Evolutionary conservation across 1,140 invertebrate genomes (phyloP).

Genomic region (Calosoma granatense): DNA sequence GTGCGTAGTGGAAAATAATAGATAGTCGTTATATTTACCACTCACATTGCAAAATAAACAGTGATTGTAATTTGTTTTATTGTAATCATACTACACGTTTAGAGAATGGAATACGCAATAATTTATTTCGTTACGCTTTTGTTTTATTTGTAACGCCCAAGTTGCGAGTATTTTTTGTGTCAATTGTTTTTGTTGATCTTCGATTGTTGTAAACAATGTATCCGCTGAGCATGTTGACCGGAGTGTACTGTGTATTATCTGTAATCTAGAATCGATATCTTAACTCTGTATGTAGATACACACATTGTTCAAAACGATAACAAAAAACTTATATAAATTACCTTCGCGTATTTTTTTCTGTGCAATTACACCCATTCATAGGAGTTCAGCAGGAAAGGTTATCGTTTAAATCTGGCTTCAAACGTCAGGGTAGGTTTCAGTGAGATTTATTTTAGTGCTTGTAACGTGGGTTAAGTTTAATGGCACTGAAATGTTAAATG

Average conservation of each 20-base stretch:
- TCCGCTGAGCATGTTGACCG: not conserved
- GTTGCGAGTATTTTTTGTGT: too few species aligned
- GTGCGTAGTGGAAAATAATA: too few species aligned
- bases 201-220: constrained; percentile 1
- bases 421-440: not conserved
- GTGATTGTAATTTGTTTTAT: too few species aligned
- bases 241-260: not conserved
- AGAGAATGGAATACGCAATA: too few species aligned
- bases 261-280: not conserved
- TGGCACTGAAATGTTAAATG: too few species aligned
- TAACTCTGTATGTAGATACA: not conserved
- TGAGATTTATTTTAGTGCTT: too few species aligned
- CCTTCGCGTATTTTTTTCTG: not conserved
- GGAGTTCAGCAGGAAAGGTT: not conserved
- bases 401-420: not conserved
- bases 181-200: not conserved
- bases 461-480: too few species aligned
- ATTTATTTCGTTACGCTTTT: too few species aligned
- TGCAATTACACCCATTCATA: not conserved
- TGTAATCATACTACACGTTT: too few species aligned
- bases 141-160: too few species aligned
- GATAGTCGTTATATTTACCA: too few species aligned
- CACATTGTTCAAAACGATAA: not conserved
- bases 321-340: not conserved
- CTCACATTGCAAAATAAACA: too few species aligned